A percentile compares a stretch with the other conserved stretches of the same genome.
phyloP scores from a whole-genome alignment of 2,888 invertebrate species.

The Monoplex corrugatus region DNA sequence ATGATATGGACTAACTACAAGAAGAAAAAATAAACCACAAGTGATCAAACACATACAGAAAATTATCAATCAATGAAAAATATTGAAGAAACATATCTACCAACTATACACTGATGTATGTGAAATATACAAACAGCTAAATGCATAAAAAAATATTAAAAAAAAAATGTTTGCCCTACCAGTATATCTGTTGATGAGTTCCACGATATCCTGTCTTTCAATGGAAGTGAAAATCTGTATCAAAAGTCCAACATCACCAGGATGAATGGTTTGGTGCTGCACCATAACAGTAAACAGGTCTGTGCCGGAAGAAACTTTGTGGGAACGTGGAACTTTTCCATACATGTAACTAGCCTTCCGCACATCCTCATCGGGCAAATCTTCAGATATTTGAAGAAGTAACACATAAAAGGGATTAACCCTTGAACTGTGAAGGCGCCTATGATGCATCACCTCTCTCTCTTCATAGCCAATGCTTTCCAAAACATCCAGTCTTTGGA shows the following conservation, averaged over 20 bases:
- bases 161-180: constrained; percentile 29
- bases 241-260: constrained; percentile 16
- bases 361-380: constrained; percentile 49
- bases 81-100: not conserved
- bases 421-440: too few relatives aligned
- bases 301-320: constrained; percentile 38
- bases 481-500: constrained; percentile 52
- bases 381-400: constrained; percentile 51
- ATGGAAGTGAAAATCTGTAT: constrained; percentile 16
- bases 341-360: constrained; percentile 42
- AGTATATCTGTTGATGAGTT: constrained; percentile 36
- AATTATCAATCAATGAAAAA: not conserved
- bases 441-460: not conserved
- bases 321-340: constrained; percentile 49
- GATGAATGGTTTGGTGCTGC: constrained; percentile 37
- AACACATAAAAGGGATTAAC: constrained; percentile 48
- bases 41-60: too few relatives aligned
- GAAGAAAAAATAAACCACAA: too few relatives aligned
- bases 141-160: not conserved
- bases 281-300: constrained; percentile 53
- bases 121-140: too few relatives aligned
- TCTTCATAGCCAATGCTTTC: constrained; percentile 29
- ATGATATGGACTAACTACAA: too few relatives aligned
- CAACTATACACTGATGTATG: too few relatives aligned
- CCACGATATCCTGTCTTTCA: constrained; percentile 48